Conservation (phyloP, 2,797 vertebrate genomes). For the Odontamblyopus lacepedii region DNA sequence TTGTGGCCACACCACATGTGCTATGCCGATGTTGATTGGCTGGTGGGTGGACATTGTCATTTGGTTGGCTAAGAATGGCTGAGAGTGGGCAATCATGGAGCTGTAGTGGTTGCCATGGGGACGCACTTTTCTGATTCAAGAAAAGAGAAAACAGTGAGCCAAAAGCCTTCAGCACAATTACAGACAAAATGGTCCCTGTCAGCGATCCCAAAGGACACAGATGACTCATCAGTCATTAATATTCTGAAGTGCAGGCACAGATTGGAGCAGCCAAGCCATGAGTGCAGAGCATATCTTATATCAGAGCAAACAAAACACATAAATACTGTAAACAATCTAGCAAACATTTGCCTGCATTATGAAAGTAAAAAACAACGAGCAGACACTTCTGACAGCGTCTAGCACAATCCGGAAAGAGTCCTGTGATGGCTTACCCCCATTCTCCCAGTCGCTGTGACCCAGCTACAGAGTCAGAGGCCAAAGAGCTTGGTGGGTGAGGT, state of each 20-base stretch:
- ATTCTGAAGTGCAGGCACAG: slow-evolving; percentile 52
- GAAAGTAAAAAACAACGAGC: background rate
- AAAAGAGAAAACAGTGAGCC: slow-evolving; percentile 59
- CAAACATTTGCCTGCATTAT: background rate
- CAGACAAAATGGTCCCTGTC: slow-evolving; percentile 49
- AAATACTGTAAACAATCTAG: background rate
- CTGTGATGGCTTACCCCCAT: slow-evolving; percentile 87
- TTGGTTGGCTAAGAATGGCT: slow-evolving; percentile 94
- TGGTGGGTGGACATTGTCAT: slow-evolving; percentile 95
- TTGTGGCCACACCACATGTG: slow-evolving; percentile 97
- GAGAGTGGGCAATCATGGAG: slow-evolving; percentile 91
- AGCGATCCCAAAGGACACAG: slow-evolving; percentile 46
- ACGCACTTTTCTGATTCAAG: slow-evolving; percentile 88
- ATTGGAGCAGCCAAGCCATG: slow-evolving; percentile 31
- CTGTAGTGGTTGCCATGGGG: slow-evolving; percentile 94
- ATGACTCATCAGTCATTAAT: slow-evolving; percentile 70
- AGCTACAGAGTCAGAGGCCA: slow-evolving; percentile 90
- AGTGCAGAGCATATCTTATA: slow-evolving; percentile 26
- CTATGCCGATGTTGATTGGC: slow-evolving; percentile 96
- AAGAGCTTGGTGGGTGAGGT: slow-evolving; percentile 83
- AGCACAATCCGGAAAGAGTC: background rate
- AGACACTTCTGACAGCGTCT: background rate
- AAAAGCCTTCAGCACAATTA: slow-evolving; percentile 57
- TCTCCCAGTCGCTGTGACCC: slow-evolving; percentile 93
- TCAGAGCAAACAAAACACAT: background rate